Conservation (phyloP, 2,113 vertebrate species). For the Pseudorhombus dupliciocellatus region DNA sequence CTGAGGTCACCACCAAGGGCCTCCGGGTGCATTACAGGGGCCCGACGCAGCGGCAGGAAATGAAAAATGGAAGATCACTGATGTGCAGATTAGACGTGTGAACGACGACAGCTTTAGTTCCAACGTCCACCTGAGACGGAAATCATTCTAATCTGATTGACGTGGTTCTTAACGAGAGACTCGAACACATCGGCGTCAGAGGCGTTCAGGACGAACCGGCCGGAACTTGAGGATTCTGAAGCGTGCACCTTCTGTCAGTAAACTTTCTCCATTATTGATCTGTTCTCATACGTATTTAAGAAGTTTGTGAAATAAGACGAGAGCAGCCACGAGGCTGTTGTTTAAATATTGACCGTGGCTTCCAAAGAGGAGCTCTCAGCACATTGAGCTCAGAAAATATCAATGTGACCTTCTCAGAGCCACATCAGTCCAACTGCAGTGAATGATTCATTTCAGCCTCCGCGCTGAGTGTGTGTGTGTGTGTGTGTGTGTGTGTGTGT, state of each 20-base stretch:
- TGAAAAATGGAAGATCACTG: too few relatives aligned
- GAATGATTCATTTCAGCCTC: conserved; percentile 1
- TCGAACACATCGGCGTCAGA: too few relatives aligned
- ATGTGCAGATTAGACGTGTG: too few relatives aligned
- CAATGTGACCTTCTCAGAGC: conserved; percentile 6
- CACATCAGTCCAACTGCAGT: neutral
- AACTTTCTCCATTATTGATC: too few relatives aligned
- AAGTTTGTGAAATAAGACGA: neutral
- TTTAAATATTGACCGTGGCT: conserved; percentile 1
- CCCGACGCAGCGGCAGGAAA: neutral
- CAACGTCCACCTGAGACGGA: neutral
- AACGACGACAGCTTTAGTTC: too few relatives aligned
- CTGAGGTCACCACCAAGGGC: conserved; percentile 6
- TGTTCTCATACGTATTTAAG: neutral
- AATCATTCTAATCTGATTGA: neutral
- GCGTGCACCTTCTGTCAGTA: too few relatives aligned
- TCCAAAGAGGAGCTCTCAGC: neutral
- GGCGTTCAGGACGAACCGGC: too few relatives aligned
- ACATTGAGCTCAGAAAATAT: conserved; percentile 18
- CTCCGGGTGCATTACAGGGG: neutral
- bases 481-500: neutral
- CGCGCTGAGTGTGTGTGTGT: too few relatives aligned
- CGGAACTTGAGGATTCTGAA: too few relatives aligned
- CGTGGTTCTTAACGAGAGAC: too few relatives aligned
- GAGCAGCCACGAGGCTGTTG: neutral